Evolutionary conservation across 2,113 vertebrate genomes (phyloP).

Genomic region (Actinemys pallida): DNA sequence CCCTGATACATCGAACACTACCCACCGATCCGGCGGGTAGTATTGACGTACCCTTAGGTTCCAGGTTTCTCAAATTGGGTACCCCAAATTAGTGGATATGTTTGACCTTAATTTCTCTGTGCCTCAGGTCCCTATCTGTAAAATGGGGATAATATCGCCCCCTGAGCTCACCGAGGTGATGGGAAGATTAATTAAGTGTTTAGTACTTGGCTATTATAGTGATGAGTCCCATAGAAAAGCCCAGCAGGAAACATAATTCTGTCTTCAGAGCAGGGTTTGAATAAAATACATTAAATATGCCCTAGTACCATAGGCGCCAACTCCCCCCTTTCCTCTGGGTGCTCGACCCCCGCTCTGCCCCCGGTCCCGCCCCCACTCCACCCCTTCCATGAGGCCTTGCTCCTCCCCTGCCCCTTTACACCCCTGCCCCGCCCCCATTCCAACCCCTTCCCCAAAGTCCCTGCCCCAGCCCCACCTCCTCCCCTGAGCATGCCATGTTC

Average conservation of each 20-base stretch:
- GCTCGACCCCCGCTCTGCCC: too few relatives aligned
- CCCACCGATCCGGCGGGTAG: too few relatives aligned
- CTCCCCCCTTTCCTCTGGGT: too few relatives aligned
- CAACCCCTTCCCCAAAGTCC: too few relatives aligned
- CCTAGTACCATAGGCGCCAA: not conserved
- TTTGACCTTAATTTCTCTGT: slow-evolving; percentile 29
- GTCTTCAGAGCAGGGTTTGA: slow-evolving; percentile 33
- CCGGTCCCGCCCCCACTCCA: too few relatives aligned
- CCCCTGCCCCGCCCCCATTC: too few relatives aligned
- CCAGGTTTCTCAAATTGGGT: not conserved
- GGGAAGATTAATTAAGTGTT: too few relatives aligned
- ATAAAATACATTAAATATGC: not conserved
- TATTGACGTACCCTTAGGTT: not conserved
- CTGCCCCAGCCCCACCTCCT: too few relatives aligned
- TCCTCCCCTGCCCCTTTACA: too few relatives aligned
- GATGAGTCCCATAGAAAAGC: slow-evolving; percentile 16
- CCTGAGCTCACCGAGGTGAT: not conserved
- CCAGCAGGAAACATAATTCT: slow-evolving; percentile 18
- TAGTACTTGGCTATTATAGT: not conserved
- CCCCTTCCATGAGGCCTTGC: too few relatives aligned
- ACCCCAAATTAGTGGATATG: slow-evolving; percentile 23
- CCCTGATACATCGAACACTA: too few relatives aligned
- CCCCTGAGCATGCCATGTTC: too few relatives aligned
- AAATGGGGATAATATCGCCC: slow-evolving; percentile 1
- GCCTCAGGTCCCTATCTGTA: slow-evolving; percentile 1